Conservation (phyloP, 1,140 invertebrate species). For the Hylaeus anthracinus region DNA sequence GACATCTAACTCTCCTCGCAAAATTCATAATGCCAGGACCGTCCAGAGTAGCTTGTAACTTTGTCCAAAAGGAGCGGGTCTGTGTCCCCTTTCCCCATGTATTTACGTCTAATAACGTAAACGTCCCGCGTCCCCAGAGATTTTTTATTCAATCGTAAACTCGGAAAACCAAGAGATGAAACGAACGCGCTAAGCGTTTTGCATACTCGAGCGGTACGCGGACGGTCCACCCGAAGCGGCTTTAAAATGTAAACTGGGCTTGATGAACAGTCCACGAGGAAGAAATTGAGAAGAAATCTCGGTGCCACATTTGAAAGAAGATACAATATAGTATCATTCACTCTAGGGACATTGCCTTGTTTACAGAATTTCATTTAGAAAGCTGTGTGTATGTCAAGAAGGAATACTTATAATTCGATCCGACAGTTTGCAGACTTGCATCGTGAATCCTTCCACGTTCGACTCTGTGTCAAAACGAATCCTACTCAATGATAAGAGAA, state of each 20-base stretch:
- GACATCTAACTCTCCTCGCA: no score
- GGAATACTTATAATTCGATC: no score
- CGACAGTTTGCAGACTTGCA: no score
- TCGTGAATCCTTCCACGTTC: no score
- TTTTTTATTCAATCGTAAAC: slow-evolving; percentile 38
- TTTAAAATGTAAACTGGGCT: slow-evolving; percentile 7
- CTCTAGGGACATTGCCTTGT: neutral
- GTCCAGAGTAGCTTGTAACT: neutral
- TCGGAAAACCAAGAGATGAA: slow-evolving; percentile 4
- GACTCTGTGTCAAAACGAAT: no score
- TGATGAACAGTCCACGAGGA: neutral
- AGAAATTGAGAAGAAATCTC: neutral
- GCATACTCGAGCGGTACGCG: neutral
- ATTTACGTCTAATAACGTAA: slow-evolving; percentile 37
- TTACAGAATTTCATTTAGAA: neutral
- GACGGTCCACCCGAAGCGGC: neutral
- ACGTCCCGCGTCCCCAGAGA: neutral
- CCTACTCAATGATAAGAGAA: no score
- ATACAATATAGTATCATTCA: neutral
- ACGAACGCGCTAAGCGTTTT: slow-evolving; percentile 14
- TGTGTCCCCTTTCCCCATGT: slow-evolving; percentile 2
- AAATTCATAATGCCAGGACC: slow-evolving; percentile 27
- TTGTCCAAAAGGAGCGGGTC: neutral
- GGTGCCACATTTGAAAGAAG: neutral
- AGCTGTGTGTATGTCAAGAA: no score